Base-by-base conservation (phyloP, 2,113 vertebrate genomes). In the Rallus limicola region DNA sequence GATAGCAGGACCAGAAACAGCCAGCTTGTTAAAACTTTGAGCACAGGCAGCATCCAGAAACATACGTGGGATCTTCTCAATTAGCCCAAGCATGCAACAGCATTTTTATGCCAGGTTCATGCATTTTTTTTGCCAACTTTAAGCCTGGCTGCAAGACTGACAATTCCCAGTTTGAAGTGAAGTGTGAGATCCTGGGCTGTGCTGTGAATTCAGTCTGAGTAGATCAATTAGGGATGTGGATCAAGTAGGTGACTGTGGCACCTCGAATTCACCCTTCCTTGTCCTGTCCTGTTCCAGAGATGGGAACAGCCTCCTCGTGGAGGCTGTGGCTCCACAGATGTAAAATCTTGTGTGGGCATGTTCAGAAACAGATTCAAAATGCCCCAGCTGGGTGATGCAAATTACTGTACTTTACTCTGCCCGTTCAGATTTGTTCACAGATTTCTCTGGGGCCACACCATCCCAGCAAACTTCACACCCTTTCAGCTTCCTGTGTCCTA, bases 1-100 rank as follows among this genome's bases (percentile, higher is more conserved):
- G 87, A 93, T 65, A 97, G 82, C 92, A 81, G 69, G 72, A 60
- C 72, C 58, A 96, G 83, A 94, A 82, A 67, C 50, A 93, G 81
- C 31, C 15, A 71, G 74, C 65, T 93, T 77, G 44, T 80, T 91
- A 90, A 92, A 95, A 80, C 34, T 38, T 44, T 46, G 40, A 52
- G 34, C 48, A 40, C 1, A 6, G 64, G 13, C 84, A 90, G 75
- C 10, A 44, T 74, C 72, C 20, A 16, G 82, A 96, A 93, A 92
- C 72, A 94, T 21, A 71, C 58, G 20, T 0, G 6, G 28, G 53
- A 81, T 76, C 67, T 55, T 85, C 68, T 80, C 65, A 52, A 36
- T 78, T 85, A 84, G 44, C 65, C 33, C 74, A 91, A 89, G 77
- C 53, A 76, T 4, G 38, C 62, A 62, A 28, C 18, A 53, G 38